Base-by-base conservation (phyloP, 2,113 vertebrate species). In the Thunnus thynnus region DNA sequence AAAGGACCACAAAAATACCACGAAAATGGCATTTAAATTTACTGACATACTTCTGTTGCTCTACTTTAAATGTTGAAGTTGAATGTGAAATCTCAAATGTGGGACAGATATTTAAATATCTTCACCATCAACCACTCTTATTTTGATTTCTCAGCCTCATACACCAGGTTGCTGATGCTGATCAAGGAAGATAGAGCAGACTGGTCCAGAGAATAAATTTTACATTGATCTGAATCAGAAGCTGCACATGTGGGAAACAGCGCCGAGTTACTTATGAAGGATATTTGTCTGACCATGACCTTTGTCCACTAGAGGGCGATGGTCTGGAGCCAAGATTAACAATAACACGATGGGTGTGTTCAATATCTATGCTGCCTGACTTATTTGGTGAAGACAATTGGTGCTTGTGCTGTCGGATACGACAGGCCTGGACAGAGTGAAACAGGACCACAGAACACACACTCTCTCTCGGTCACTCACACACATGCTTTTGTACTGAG, bases 341-440 rank as follows among this genome's bases (percentile, higher is more conserved):
- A 76, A 48, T 20, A 63, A 54, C 54, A 52, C 76, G 44, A 71
- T 62, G 65, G 32, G 2, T 65, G 32, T 57, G 51, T 70, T 76
- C 14, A 78, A 48, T 71, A 56, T 79, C 70, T 55, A 60, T 5
- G 32, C 14, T 22, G 20, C 22, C 47, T 18, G 13, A 71, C 52
- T 65, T 57, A 27, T 60, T 66, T 12, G 14, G 54, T 22, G 20
- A 72, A 71, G 30, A 65, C 72, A 62, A 68, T 73, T 66, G 7
- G 32, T 76, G 58, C 48, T 77, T 57, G 64, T 51, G 54, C 55
- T 7, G 30, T 78, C 54, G 63, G 61, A 61, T 50, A 27, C 78
- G 72, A 80, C 69, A 77, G 32, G 16, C 70, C 30, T 55, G 8
- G 3, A 63, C 50, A 48, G 60, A 66, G 51, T 62, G 32, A 72